Percentiles rank a stretch among this genome's conserved stretches.
Evolutionary conservation across 1,140 invertebrate species (phyloP).

Genomic region (Contarinia nasturtii): DNA sequence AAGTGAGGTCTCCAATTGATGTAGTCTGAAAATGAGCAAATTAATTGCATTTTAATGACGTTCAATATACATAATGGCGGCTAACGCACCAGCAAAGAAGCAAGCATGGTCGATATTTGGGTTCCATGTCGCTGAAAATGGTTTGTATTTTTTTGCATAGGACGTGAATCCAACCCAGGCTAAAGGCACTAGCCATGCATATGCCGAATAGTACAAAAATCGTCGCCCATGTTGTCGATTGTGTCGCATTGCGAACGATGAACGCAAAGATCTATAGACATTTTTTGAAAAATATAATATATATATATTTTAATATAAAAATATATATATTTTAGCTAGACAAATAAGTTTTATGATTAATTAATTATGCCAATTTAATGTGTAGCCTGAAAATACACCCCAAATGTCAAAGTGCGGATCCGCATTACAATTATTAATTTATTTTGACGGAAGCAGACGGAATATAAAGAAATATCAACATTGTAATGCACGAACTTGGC

Average conservation of each 20-base stretch:
- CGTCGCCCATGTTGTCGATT: constrained; percentile 25
- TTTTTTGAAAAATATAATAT: too few species aligned
- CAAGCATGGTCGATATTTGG: constrained; percentile 30
- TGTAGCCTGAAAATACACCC: too few species aligned
- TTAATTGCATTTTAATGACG: neutral
- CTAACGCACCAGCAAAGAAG: constrained; percentile 32
- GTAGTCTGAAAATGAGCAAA: constrained; percentile 8
- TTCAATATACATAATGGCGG: neutral
- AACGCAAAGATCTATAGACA: constrained; percentile 22
- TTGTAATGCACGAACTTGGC: too few species aligned
- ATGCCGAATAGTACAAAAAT: constrained; percentile 36
- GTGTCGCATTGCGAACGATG: constrained; percentile 24
- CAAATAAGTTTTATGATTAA: too few species aligned
- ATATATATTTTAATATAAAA: too few species aligned
- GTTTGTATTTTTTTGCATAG: constrained; percentile 26
- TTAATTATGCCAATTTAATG: too few species aligned
- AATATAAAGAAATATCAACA: too few species aligned
- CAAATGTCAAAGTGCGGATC: too few species aligned
- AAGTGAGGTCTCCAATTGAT: constrained; percentile 24
- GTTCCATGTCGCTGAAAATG: constrained; percentile 21
- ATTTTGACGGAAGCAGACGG: too few species aligned
- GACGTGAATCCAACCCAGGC: constrained; percentile 21
- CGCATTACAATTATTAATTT: too few species aligned
- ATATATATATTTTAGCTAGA: too few species aligned
- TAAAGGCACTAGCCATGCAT: constrained; percentile 30